phyloP scores from a whole-genome alignment of 2,797 vertebrate species.

The Saxicola maurus region DNA sequence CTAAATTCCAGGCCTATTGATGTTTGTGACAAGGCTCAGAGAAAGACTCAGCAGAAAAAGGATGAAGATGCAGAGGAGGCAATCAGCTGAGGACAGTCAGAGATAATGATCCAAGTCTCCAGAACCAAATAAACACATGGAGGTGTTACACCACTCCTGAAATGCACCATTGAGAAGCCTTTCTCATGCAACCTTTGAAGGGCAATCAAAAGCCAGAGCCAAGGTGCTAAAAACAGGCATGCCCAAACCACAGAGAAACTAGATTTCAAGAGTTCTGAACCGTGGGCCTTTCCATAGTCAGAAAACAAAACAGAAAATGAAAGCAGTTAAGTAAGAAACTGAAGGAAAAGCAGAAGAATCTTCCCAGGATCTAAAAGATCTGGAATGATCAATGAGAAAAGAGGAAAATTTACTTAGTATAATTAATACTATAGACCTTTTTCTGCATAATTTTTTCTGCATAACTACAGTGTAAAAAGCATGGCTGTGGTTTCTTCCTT shows the following conservation, averaged over 20 bases:
- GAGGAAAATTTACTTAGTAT: not conserved
- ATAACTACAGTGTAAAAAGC: not conserved
- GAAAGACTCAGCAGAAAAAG: not conserved
- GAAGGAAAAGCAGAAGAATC: not conserved
- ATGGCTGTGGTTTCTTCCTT: not conserved
- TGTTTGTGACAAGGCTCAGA: not conserved
- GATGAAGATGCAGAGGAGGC: not conserved
- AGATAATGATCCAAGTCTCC: not conserved
- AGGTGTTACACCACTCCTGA: not conserved
- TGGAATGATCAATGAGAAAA: not conserved
- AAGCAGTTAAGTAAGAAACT: not conserved
- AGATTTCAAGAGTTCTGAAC: not conserved
- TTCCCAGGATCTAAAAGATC: not conserved
- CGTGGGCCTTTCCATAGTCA: not conserved
- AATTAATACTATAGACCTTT: not conserved
- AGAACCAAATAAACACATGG: accelerated
- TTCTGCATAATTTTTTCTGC: not conserved
- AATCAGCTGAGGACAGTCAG: not conserved
- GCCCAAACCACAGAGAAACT: not conserved
- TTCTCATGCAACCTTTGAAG: not conserved
- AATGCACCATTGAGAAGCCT: not conserved
- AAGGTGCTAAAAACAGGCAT: not conserved
- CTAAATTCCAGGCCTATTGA: not conserved
- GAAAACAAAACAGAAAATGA: not conserved
- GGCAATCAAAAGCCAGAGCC: not conserved